phyloP scores from a whole-genome alignment of 2,888 invertebrate species.

The Iphiclides podalirius region DNA sequence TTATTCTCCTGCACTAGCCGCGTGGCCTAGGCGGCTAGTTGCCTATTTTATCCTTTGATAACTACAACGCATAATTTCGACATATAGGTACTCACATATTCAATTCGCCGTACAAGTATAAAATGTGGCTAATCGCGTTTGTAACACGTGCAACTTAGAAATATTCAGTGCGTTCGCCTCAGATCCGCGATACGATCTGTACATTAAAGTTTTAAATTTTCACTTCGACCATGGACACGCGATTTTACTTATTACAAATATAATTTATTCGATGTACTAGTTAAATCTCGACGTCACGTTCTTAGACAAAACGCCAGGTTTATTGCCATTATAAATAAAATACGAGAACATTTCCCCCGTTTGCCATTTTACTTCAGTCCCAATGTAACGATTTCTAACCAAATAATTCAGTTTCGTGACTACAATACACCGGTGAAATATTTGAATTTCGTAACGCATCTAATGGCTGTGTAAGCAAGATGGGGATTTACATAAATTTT shows the following conservation, averaged over 20 bases:
- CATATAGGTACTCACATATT: constrained; percentile 2
- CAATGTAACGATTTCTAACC: neutral
- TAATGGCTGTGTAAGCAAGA: constrained; percentile 19
- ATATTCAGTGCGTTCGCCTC: neutral
- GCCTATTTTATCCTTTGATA: constrained; percentile 6
- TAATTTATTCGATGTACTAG: neutral
- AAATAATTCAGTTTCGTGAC: constrained; percentile 1
- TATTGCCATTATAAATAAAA: neutral
- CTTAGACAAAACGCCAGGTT: neutral
- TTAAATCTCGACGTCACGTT: neutral
- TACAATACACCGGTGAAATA: neutral
- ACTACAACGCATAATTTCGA: constrained; percentile 5
- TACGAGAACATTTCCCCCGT: too few relatives aligned
- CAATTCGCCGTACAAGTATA: neutral
- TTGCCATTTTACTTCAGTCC: too few relatives aligned
- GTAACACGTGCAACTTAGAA: too few relatives aligned
- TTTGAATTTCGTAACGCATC: constrained; percentile 16
- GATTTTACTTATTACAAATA: neutral
- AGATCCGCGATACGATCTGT: neutral
- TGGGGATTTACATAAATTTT: constrained; percentile 30
- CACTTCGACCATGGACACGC: neutral
- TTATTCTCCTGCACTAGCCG: neutral
- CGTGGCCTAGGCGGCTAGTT: neutral
- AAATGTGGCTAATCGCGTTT: too few relatives aligned
- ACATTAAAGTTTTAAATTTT: neutral